phyloP scores from a whole-genome alignment of 2,113 vertebrate genomes.

The Tupaia tana region DNA sequence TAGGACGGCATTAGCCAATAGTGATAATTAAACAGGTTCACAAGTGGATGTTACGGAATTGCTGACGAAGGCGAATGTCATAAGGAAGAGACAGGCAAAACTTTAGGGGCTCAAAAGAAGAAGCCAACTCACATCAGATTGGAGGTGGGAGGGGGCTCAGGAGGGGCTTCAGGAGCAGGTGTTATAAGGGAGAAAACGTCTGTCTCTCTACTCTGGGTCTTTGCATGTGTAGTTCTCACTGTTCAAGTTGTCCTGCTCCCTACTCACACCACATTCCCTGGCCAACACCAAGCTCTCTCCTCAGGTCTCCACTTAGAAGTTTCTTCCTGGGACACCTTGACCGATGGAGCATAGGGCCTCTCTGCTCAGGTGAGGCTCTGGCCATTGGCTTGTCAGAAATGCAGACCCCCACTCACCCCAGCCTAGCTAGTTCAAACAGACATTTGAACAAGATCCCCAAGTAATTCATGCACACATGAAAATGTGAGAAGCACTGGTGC shows the following conservation, averaged over 20 bases:
- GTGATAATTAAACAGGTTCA: not conserved
- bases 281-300: not conserved
- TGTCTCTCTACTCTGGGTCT: not conserved
- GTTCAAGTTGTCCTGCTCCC: not conserved
- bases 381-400: not conserved
- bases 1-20: not conserved
- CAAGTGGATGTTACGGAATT: rapidly evolving
- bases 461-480: not conserved
- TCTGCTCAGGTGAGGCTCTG: not conserved
- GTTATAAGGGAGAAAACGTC: not conserved
- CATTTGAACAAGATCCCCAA: not conserved
- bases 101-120: not conserved
- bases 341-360: too few relatives aligned
- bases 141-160: not conserved
- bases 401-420: not conserved
- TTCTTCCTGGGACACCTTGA: not conserved
- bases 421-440: not conserved
- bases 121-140: too few relatives aligned
- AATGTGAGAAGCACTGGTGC: not conserved
- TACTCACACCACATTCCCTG: not conserved
- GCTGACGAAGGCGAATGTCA: not conserved
- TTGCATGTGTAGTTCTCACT: not conserved
- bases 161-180: not conserved
- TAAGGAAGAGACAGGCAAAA: not conserved
- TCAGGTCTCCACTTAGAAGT: not conserved